phyloP scores from a whole-genome alignment of 2,113 vertebrate species.

The Pelodiscus sinensis region DNA sequence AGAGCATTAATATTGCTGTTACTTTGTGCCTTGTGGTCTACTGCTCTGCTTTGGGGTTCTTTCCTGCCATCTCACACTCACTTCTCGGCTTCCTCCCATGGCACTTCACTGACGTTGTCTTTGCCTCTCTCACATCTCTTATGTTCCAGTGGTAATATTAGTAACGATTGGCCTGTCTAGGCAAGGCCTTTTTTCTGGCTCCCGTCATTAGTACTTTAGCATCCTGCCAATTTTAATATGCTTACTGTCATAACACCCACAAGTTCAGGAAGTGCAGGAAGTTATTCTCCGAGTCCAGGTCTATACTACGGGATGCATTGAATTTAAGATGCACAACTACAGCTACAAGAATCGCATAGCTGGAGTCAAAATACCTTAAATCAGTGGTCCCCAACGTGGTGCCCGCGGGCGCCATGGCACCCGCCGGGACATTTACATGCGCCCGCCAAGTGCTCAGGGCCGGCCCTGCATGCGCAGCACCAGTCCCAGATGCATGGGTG shows the following conservation, averaged over 20 bases:
- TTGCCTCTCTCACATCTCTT: neutral
- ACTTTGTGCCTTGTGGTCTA: neutral
- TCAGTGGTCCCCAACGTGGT: too few species aligned
- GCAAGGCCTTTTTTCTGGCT: accelerated
- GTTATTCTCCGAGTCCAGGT: too few species aligned
- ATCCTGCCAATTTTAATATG: neutral
- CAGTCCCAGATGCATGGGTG: too few species aligned
- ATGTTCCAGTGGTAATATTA: accelerated
- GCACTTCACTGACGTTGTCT: accelerated
- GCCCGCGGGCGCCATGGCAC: too few species aligned
- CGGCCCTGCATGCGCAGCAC: too few species aligned
- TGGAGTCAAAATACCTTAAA: too few species aligned
- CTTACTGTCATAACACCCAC: neutral
- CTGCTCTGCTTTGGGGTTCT: neutral
- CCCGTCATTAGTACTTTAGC: accelerated
- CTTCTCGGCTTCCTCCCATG: neutral
- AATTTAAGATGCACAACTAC: too few species aligned
- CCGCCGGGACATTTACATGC: too few species aligned
- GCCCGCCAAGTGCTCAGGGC: too few species aligned
- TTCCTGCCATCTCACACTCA: neutral
- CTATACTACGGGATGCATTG: too few species aligned
- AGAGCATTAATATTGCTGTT: neutral
- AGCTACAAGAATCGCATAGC: too few species aligned
- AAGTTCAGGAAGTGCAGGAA: too few species aligned
- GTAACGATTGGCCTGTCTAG: neutral